phyloP scores from a whole-genome alignment of 2,888 invertebrate species.

The Papilio gigon region DNA sequence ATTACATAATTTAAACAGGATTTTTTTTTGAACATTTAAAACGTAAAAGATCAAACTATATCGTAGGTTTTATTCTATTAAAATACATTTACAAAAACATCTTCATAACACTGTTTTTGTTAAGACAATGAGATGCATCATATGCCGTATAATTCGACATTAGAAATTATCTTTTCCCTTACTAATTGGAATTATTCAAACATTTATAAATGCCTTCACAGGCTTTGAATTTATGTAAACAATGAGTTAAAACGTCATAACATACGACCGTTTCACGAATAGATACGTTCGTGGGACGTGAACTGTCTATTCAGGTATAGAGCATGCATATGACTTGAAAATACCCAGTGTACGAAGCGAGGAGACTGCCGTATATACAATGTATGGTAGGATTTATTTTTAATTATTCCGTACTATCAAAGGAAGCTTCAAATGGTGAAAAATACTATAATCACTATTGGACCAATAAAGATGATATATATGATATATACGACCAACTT shows the following conservation, averaged over 20 bases:
- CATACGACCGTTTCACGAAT: conserved; percentile 8
- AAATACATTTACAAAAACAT: too few relatives aligned
- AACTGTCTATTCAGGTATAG: conserved; percentile 34
- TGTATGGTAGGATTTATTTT: conserved; percentile 29
- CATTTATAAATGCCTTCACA: conserved; percentile 19
- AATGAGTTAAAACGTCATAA: conserved; percentile 26
- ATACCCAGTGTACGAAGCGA: conserved; percentile 21
- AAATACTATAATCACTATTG: too few relatives aligned
- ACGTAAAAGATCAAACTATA: too few relatives aligned
- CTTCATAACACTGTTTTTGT: neutral
- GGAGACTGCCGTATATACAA: conserved; percentile 22
- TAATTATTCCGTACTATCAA: conserved; percentile 36
- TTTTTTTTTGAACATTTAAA: too few relatives aligned
- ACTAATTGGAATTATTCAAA: neutral
- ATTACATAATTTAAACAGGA: too few relatives aligned
- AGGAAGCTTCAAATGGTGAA: too few relatives aligned
- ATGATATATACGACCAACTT: too few relatives aligned
- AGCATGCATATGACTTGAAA: conserved; percentile 22
- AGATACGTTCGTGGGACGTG: conserved; percentile 29
- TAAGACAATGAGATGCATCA: neutral
- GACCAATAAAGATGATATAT: too few relatives aligned
- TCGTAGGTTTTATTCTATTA: too few relatives aligned
- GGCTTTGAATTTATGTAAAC: conserved; percentile 22
- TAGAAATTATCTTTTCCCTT: too few relatives aligned
- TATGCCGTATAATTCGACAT: too few relatives aligned